A percentile compares a stretch with the other conserved stretches of the same genome.
Conservation (phyloP, 2,113 vertebrate species). For the Elephantulus edwardii region DNA sequence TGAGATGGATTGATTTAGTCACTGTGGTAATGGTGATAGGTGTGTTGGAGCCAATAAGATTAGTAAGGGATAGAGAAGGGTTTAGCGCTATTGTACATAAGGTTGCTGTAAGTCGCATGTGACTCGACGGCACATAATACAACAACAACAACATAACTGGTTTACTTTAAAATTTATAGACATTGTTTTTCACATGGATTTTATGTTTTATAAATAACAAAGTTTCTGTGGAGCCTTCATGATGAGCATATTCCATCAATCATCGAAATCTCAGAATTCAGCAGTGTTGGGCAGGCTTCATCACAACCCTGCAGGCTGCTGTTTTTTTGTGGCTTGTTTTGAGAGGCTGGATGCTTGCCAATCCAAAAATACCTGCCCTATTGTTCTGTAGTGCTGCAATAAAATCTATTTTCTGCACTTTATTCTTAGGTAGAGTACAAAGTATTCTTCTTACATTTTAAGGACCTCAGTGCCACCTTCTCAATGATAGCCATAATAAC, state of each 20-base stretch:
- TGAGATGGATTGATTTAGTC: too few relatives aligned
- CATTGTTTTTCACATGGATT: too few relatives aligned
- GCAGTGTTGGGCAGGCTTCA: background rate
- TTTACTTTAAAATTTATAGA: too few relatives aligned
- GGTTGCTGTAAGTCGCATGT: too few relatives aligned
- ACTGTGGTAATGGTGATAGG: too few relatives aligned
- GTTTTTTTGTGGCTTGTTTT: background rate
- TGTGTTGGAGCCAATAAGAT: too few relatives aligned
- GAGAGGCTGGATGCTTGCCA: background rate
- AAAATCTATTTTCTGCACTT: background rate
- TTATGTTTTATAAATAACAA: slow-evolving; percentile 41
- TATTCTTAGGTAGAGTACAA: background rate
- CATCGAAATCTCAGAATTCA: background rate
- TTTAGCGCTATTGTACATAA: too few relatives aligned
- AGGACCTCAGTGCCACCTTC: background rate
- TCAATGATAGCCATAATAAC: background rate
- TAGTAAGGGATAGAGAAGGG: too few relatives aligned
- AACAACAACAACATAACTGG: too few relatives aligned
- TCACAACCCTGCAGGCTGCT: background rate
- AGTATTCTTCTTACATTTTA: background rate
- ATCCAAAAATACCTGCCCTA: background rate
- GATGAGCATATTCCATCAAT: background rate
- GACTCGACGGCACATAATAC: too few relatives aligned
- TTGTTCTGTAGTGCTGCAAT: background rate
- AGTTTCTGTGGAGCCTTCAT: background rate